Evolutionary conservation across 2,797 vertebrate species (phyloP), one percentile per base, ranked within the genome.

Genomic region (Buceros bicornis): DNA sequence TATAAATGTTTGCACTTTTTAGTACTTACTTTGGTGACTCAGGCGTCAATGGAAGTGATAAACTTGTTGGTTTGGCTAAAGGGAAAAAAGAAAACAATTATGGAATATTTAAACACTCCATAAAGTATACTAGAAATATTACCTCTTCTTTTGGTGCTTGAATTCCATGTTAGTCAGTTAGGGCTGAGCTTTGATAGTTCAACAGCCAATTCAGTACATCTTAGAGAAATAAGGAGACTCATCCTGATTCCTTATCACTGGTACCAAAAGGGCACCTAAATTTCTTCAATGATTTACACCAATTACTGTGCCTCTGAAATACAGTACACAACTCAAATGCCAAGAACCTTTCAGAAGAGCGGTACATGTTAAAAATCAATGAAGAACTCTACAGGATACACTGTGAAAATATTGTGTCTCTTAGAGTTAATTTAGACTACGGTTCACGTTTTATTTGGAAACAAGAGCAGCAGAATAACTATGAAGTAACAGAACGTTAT

Each of bases 1-100:
- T 98, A 98, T 98, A 98, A 98, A 98, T 98, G 98, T 98, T 98
- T 99, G 98, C 99, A 98, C 98, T 98, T 99, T 98, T 97, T 99
- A 98, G 98, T 98, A 99, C 99, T 99, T 99, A 99, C 99, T 99
- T 99, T 99, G 99, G 99, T 99, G 99, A 99, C 98, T 99, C 99
- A 95, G 99, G 99, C 93, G 99, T 99, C 99, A 99, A 98, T 98
- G 99, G 99, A 99, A 99, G 99, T 98, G 99, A 99, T 99, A 99
- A 99, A 99, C 98, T 99, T 98, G 99, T 99, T 99, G 99, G 99
- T 99, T 99, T 99, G 99, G 99, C 99, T 99, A 99, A 98, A 99
- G 98, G 98, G 98, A 97, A 97, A 97, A 97, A 94, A 94, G 72
- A 97, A 97, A 97, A 93, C 26, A 13, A 96, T 96, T 95, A 97